These are phyloP conservation scores for Bradypodion pumilum DNA, from an alignment of 2,797 vertebrate species.

Conservation along the genomic window DNA sequence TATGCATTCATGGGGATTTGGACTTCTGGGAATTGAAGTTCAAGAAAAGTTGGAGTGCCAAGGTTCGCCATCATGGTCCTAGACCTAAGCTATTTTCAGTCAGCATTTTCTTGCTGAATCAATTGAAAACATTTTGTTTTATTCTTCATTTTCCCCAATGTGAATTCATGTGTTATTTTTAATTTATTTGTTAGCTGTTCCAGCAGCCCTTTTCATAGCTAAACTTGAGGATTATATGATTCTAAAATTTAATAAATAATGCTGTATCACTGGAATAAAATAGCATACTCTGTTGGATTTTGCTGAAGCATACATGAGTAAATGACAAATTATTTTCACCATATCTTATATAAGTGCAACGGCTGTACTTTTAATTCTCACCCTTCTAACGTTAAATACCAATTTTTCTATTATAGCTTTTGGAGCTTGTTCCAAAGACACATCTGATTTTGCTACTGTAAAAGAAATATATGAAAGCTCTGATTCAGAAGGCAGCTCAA, in stretches of 20 bases:
- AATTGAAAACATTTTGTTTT: background rate
- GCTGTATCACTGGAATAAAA: background rate
- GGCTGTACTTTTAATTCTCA: background rate
- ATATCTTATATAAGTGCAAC: background rate
- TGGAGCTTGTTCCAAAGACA: conserved; percentile 40
- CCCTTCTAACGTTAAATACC: background rate
- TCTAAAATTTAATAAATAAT: background rate
- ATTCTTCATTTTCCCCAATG: background rate
- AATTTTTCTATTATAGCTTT: conserved; percentile 51
- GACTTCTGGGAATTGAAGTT: too few species aligned
- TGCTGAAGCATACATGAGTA: background rate
- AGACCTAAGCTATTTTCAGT: background rate
- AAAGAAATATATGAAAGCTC: conserved; percentile 23
- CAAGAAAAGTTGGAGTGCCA: too few species aligned
- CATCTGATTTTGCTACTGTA: conserved; percentile 26
- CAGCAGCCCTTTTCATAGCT: background rate
- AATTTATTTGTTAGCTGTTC: background rate
- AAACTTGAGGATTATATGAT: background rate
- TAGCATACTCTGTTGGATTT: background rate
- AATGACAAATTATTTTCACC: background rate
- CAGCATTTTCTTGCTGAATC: background rate
- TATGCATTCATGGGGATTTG: too few species aligned
- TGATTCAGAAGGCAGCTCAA: conserved; percentile 43
- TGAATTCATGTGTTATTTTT: background rate
- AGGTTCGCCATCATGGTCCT: too few species aligned